These are phyloP conservation scores for Tricholaema leucomelas DNA, from an alignment of 2,113 vertebrate species.

Conservation along the genomic window DNA sequence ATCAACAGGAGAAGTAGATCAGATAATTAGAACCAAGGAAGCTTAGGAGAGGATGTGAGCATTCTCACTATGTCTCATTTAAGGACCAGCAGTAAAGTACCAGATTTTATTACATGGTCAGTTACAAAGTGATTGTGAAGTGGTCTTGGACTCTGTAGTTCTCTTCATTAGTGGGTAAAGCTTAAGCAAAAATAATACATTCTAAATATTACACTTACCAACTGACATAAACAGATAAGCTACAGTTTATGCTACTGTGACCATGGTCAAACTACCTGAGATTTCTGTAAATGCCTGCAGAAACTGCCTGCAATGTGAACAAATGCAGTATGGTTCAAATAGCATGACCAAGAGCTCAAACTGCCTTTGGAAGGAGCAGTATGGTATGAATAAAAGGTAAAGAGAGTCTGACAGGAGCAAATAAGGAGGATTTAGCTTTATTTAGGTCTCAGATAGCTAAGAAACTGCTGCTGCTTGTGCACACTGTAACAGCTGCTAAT, in stretches of 20 bases:
- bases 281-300: neutral
- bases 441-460: neutral
- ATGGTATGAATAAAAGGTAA: neutral
- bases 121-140: neutral
- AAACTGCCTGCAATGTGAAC: neutral
- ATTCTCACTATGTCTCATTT: neutral
- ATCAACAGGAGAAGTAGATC: neutral
- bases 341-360: neutral
- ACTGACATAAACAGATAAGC: neutral
- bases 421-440: neutral
- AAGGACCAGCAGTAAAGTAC: neutral
- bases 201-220: neutral
- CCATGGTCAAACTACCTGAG: neutral
- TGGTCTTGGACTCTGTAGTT: neutral
- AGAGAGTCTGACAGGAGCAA: neutral
- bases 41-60: neutral
- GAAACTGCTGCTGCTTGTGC: neutral
- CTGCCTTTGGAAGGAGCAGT: neutral
- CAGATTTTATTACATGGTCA: neutral
- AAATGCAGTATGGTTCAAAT: neutral
- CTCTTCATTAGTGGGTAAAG: neutral
- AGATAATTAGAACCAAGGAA: neutral
- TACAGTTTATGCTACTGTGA: neutral
- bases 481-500: neutral
- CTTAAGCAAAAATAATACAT: neutral